Conservation (phyloP, 2,113 vertebrate species). For the Syngnathoides biaculeatus region DNA sequence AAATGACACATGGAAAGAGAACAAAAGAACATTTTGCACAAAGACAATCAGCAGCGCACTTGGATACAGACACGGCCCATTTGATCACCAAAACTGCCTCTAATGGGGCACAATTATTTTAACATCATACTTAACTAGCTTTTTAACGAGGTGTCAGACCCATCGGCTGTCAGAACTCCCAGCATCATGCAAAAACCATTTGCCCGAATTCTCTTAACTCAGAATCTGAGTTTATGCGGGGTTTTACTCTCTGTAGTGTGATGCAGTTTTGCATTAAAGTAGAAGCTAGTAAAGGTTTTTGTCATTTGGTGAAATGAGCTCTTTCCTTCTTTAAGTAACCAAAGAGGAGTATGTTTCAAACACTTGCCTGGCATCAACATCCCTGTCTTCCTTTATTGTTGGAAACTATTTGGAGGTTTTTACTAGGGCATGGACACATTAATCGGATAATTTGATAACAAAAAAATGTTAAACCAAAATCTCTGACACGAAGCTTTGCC, state of each 20-base stretch:
- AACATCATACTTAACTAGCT: constrained; percentile 80
- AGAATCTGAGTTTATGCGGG: constrained; percentile 46
- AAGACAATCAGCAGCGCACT: constrained; percentile 74
- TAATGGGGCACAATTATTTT: constrained; percentile 83
- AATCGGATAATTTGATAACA: too few relatives aligned
- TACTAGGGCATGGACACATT: too few relatives aligned
- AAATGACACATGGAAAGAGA: constrained; percentile 70
- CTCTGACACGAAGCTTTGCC: too few relatives aligned
- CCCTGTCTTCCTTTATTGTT: not conserved
- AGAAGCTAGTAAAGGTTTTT: not conserved
- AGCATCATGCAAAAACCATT: constrained; percentile 50
- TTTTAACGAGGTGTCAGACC: constrained; percentile 76
- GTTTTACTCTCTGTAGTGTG: not conserved
- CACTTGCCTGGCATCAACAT: not conserved
- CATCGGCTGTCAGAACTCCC: constrained; percentile 63
- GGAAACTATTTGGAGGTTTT: too few relatives aligned
- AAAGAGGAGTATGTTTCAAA: not conserved
- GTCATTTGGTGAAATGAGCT: not conserved
- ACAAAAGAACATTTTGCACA: constrained; percentile 72
- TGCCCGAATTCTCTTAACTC: constrained; percentile 52
- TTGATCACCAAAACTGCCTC: constrained; percentile 78
- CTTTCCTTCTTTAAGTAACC: not conserved
- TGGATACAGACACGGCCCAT: constrained; percentile 73
- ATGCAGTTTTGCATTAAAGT: not conserved
- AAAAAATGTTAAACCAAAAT: too few relatives aligned